phyloP scores from a whole-genome alignment of 2,797 vertebrate genomes.

The Bufotes viridis region DNA sequence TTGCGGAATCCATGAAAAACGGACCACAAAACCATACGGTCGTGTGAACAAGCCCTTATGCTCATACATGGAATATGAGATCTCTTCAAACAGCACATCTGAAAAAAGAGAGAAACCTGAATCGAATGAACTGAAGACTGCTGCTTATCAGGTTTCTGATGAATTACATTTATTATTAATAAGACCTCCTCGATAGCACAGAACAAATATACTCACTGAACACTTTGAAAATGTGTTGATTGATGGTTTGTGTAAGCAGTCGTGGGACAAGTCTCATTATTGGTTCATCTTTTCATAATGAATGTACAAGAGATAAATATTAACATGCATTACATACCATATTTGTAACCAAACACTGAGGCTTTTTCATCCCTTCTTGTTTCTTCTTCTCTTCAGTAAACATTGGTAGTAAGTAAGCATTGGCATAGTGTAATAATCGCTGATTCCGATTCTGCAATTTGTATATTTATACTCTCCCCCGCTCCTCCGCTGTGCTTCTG shows the following conservation, averaged over 20 bases:
- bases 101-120: conserved; percentile 62
- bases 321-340: not conserved
- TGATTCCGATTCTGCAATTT: too few relatives aligned
- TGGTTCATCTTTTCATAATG: not conserved
- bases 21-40: too few relatives aligned
- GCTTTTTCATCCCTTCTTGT: not conserved
- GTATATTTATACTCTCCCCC: too few relatives aligned
- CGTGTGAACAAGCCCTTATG: too few relatives aligned
- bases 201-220: conserved; percentile 56
- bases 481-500: too few relatives aligned
- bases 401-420: too few relatives aligned
- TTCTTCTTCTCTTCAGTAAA: not conserved
- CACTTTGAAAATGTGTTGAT: not conserved
- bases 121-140: conserved; percentile 65
- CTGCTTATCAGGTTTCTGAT: conserved; percentile 80
- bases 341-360: not conserved
- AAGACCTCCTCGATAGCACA: conserved; percentile 68
- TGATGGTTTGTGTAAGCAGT: not conserved
- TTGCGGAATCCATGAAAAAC: too few relatives aligned
- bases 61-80: conserved; percentile 67
- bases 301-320: not conserved
- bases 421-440: too few relatives aligned
- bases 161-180: conserved; percentile 78
- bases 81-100: conserved; percentile 10
- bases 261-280: not conserved